Percentiles rank a stretch among this genome's conserved stretches.
Evolutionary conservation across 2,797 vertebrate species (phyloP).

Genomic region (Hylomyscus alleni): DNA sequence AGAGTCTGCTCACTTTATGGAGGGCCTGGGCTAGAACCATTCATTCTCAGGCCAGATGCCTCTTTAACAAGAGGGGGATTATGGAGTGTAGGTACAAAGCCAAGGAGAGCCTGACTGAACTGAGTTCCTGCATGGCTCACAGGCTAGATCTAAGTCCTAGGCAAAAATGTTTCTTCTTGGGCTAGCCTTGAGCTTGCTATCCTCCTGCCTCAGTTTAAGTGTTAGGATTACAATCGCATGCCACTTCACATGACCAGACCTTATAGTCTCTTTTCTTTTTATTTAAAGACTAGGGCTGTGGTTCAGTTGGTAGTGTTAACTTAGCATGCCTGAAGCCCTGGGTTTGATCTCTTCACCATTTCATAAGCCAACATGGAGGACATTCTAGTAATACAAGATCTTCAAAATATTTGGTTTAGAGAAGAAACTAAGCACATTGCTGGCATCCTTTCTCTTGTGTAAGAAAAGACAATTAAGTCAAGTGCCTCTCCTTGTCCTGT

Average conservation of each 20-base stretch:
- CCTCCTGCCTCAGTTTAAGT: not conserved
- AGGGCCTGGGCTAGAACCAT: not conserved
- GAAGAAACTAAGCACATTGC: not conserved
- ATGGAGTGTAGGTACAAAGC: not conserved
- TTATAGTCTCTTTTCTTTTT: conserved; percentile 4
- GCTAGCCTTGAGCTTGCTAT: not conserved
- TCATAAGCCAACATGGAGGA: not conserved
- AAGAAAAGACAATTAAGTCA: not conserved
- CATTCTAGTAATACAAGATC: not conserved
- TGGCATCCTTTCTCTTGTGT: not conserved
- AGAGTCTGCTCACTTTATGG: not conserved
- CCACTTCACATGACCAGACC: not conserved
- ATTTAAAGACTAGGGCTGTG: not conserved
- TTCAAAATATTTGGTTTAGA: not conserved
- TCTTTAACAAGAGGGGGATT: not conserved
- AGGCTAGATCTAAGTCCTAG: not conserved
- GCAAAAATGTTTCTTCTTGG: not conserved
- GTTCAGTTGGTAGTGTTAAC: not conserved
- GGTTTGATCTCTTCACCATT: not conserved
- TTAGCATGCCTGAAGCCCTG: too few relatives aligned
- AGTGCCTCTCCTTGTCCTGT: too few relatives aligned
- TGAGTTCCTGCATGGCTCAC: not conserved
- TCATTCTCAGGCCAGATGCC: not conserved
- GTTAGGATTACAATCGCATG: not conserved
- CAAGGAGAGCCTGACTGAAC: not conserved